These are phyloP conservation scores for Iphiclides podalirius DNA, from an alignment of 2,888 invertebrate genomes.

Conservation along the genomic window DNA sequence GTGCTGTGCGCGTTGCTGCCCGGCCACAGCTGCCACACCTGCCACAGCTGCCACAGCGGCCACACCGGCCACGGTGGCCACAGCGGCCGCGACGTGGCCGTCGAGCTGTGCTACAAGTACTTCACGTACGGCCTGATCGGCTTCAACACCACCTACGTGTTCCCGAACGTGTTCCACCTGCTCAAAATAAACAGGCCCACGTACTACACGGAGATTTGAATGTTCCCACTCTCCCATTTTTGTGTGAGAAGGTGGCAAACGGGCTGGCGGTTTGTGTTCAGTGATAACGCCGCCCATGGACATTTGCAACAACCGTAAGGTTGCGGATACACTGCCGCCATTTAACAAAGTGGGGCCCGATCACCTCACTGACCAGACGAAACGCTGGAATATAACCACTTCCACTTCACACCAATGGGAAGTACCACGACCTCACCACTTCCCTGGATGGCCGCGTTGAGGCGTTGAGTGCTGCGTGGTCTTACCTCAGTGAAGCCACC, in stretches of 20 bases:
- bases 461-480: too few species aligned
- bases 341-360: too few species aligned
- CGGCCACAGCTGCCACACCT: slow-evolving; percentile 80
- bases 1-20: slow-evolving; percentile 83
- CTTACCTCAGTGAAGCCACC: too few species aligned
- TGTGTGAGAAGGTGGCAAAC: too few species aligned
- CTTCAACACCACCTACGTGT: slow-evolving; percentile 86
- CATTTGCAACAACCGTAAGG: too few species aligned
- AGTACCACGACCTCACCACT: not conserved
- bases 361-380: too few species aligned
- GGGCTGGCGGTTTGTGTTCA: too few species aligned
- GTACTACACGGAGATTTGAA: slow-evolving; percentile 91
- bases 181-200: slow-evolving; percentile 89
- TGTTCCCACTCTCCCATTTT: not conserved
- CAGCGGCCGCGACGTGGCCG: slow-evolving; percentile 62
- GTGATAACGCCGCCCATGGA: too few species aligned
- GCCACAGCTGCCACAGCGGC: slow-evolving; percentile 82
- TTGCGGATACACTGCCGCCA: too few species aligned
- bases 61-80: slow-evolving; percentile 84
- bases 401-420: too few species aligned
- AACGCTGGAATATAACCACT: too few species aligned
- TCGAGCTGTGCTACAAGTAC: slow-evolving; percentile 92
- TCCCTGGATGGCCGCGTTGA: too few species aligned
- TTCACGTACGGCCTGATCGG: slow-evolving; percentile 90
- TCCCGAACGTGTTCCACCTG: slow-evolving; percentile 88